Evolutionary conservation across 2,888 invertebrate genomes (phyloP).

Genomic region (Parnassius glacialis): DNA sequence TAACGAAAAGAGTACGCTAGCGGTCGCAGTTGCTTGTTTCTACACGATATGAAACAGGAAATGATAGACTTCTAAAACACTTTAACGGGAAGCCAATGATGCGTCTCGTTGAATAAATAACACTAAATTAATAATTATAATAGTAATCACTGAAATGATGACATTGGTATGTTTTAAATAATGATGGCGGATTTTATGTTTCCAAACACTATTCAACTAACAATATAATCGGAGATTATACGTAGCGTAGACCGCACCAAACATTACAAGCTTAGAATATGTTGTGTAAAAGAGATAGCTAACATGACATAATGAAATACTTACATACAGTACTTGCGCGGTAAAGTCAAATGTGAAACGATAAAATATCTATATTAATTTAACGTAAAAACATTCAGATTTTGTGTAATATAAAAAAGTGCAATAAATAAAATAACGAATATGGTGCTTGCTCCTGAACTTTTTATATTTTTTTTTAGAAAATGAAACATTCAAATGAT

Average conservation of each 20-base stretch:
- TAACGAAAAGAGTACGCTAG: constrained; percentile 74
- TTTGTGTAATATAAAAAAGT: constrained; percentile 8
- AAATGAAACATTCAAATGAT: constrained; percentile 31
- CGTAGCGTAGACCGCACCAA: constrained; percentile 56
- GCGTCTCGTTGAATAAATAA: constrained; percentile 30
- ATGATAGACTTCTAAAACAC: constrained; percentile 66
- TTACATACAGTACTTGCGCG: constrained; percentile 75
- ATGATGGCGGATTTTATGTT: constrained; percentile 74
- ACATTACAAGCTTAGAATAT: constrained; percentile 47
- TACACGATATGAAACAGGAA: constrained; percentile 71
- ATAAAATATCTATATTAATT: constrained; percentile 23
- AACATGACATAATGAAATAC: constrained; percentile 55
- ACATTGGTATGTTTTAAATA: constrained; percentile 54
- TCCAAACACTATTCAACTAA: constrained; percentile 67
- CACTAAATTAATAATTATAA: constrained; percentile 26
- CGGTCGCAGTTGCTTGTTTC: constrained; percentile 75
- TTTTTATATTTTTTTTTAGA: constrained; percentile 6
- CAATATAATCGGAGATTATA: constrained; percentile 68
- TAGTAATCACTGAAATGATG: constrained; percentile 39
- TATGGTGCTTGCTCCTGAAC: background rate
- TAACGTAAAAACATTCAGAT: background rate
- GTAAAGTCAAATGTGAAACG: constrained; percentile 68
- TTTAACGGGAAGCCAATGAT: constrained; percentile 38
- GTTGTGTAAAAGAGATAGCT: constrained; percentile 59
- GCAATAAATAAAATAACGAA: constrained; percentile 4